Percentiles rank a stretch among this genome's conserved stretches.
These are phyloP conservation scores for Anguilla anguilla DNA, from an alignment of 2,797 vertebrate species.

Conservation along the genomic window DNA sequence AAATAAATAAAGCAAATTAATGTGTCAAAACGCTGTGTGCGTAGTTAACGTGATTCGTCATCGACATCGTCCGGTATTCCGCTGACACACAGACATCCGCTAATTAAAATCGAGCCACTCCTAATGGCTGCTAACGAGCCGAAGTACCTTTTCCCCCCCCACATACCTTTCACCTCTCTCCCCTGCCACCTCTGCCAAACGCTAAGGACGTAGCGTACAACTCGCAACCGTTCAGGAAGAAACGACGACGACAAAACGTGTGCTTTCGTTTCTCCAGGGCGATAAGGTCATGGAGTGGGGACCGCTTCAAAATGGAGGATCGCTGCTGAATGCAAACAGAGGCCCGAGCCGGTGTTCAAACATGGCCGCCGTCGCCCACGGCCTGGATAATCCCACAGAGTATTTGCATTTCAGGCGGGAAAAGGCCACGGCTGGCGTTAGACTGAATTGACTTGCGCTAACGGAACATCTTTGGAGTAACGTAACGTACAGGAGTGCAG, in stretches of 20 bases:
- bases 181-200: background rate
- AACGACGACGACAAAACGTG: background rate
- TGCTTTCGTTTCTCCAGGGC: background rate
- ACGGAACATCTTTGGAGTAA: background rate
- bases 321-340: background rate
- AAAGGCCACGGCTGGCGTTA: background rate
- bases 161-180: background rate
- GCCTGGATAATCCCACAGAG: background rate
- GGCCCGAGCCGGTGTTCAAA: background rate
- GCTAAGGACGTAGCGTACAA: background rate
- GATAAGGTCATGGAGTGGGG: background rate
- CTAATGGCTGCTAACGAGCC: background rate
- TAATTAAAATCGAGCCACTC: background rate
- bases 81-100: background rate
- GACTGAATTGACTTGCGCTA: background rate
- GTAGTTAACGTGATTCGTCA: background rate
- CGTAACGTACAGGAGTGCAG: background rate
- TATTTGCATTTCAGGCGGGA: background rate
- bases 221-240: background rate
- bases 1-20: background rate
- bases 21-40: background rate
- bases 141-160: background rate
- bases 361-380: too few species aligned
- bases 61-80: background rate
- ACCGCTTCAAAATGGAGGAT: background rate